Conservation (phyloP, 2,888 invertebrate genomes). For the Hanleya hanleyi region DNA sequence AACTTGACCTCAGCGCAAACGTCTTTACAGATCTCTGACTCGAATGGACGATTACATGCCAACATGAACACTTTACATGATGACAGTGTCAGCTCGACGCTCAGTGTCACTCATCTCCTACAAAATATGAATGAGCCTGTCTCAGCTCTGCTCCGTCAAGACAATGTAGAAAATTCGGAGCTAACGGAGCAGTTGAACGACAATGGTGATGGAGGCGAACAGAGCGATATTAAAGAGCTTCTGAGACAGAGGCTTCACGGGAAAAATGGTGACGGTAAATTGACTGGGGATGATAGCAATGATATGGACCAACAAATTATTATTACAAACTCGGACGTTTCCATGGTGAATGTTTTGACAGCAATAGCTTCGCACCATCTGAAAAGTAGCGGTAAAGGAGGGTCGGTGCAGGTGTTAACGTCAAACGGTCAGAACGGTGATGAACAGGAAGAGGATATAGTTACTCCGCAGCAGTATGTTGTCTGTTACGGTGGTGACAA, state of each 20-base stretch:
- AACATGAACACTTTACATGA: neutral
- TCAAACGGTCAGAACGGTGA: neutral
- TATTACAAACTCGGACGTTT: conserved; percentile 30
- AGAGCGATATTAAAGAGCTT: neutral
- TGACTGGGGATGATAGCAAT: neutral
- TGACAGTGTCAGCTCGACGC: neutral
- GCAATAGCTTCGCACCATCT: conserved; percentile 55
- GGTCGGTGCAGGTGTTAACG: neutral
- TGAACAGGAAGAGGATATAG: neutral
- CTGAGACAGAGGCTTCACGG: neutral
- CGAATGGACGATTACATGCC: neutral
- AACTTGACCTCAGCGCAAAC: neutral
- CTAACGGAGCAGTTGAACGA: neutral
- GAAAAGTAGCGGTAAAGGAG: conserved; percentile 26
- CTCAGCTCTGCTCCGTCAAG: conserved; percentile 17
- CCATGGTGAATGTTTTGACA: conserved; percentile 61
- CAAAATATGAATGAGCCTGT: conserved; percentile 55
- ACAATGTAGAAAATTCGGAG: neutral
- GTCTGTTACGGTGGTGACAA: conserved; percentile 16
- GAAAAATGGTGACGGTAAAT: neutral
- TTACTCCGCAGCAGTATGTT: neutral
- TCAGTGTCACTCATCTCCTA: conserved; percentile 44
- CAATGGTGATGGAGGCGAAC: neutral
- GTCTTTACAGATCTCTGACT: neutral
- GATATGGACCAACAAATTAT: neutral